phyloP scores from a whole-genome alignment of 2,888 invertebrate genomes.

The Cataglyphis rosenhaueri region DNA sequence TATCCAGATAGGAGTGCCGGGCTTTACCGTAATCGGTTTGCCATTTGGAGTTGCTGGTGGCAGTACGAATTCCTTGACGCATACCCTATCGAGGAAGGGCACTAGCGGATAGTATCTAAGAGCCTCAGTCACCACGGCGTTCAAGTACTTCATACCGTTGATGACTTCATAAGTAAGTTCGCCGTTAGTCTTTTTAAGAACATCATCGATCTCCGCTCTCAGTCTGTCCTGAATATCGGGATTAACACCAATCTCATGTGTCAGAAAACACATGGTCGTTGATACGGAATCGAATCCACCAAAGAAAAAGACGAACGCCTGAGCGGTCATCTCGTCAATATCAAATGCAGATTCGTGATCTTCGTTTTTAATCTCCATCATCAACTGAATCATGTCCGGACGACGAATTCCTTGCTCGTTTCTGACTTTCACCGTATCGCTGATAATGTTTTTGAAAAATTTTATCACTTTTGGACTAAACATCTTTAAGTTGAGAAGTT shows the following conservation, averaged over 20 bases:
- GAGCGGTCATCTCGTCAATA: conserved; percentile 84
- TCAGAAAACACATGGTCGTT: conserved; percentile 72
- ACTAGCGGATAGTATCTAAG: conserved; percentile 75
- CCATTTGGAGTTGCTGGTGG: conserved; percentile 75
- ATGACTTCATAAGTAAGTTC: conserved; percentile 84
- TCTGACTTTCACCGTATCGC: conserved; percentile 69
- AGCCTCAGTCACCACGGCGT: conserved; percentile 85
- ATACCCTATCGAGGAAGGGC: conserved; percentile 77
- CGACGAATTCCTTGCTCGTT: conserved; percentile 78
- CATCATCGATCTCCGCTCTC: conserved; percentile 74
- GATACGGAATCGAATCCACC: conserved; percentile 78
- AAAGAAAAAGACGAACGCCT: conserved; percentile 82
- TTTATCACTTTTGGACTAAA: background rate
- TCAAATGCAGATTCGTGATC: conserved; percentile 47
- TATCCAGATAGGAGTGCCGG: conserved; percentile 78
- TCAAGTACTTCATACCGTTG: conserved; percentile 86
- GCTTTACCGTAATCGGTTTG: conserved; percentile 76
- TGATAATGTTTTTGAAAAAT: conserved; percentile 29
- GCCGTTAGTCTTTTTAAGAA: conserved; percentile 72
- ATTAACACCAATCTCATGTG: conserved; percentile 79
- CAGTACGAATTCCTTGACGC: conserved; percentile 76
- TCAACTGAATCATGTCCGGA: conserved; percentile 88
- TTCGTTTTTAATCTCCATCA: conserved; percentile 85
- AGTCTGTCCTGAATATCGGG: conserved; percentile 85
- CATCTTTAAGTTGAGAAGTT: background rate